These are phyloP conservation scores for Turritopsis dohrnii DNA, from an alignment of 30 jellyfish, hydroid and myxozoan species.

Conservation along the genomic window DNA sequence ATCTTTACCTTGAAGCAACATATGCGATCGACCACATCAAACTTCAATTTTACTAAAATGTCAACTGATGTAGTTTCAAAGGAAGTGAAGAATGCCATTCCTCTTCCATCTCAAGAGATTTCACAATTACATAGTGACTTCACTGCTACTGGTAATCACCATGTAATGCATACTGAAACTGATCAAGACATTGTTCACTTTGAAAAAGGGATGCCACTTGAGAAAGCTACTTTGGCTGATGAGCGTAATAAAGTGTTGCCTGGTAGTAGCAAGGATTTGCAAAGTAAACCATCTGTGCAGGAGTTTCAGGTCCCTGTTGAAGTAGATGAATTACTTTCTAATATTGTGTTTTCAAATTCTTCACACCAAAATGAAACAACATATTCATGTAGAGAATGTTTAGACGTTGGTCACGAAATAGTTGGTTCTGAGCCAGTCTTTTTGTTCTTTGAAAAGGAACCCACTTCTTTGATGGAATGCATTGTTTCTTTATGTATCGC, in stretches of 20 bases:
- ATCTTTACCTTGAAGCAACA: neutral
- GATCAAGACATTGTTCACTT: too few relatives aligned
- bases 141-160: neutral
- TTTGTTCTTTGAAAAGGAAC: neutral
- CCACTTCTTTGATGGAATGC: neutral
- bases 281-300: too few relatives aligned
- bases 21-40: neutral
- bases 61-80: neutral
- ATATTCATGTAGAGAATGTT: neutral
- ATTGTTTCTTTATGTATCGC: neutral
- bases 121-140: neutral
- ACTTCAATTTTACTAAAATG: neutral
- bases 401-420: neutral
- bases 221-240: too few relatives aligned
- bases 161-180: neutral
- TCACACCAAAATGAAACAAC: neutral
- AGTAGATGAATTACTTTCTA: neutral
- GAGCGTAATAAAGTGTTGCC: too few relatives aligned
- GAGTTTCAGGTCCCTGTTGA: neutral
- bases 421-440: neutral
- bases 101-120: neutral
- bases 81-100: neutral
- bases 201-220: too few relatives aligned
- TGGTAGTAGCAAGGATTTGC: too few relatives aligned
- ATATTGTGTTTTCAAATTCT: neutral